A percentile compares a stretch with the other conserved stretches of the same genome.
phyloP scores from a whole-genome alignment of 2,113 vertebrate species.

The Nerophis ophidion region DNA sequence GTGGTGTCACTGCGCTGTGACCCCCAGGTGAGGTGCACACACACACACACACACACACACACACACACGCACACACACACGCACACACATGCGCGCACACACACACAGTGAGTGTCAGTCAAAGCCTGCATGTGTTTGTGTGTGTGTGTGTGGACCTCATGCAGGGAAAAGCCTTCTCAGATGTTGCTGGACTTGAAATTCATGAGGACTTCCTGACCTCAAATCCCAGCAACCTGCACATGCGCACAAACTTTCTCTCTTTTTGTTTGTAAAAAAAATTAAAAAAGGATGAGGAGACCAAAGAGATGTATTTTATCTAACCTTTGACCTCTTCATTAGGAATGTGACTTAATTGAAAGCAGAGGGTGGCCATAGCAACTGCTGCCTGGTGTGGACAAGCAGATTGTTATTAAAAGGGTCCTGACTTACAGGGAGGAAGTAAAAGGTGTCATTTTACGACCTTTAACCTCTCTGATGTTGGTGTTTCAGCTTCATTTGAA shows the following conservation, averaged over 20 bases:
- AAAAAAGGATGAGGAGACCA: background rate
- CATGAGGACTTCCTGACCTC: conserved; percentile 77
- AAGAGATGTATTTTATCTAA: too few relatives aligned
- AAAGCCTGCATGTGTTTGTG: background rate
- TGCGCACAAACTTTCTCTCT: background rate
- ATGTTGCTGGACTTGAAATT: conserved; percentile 84
- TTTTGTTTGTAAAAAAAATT: background rate
- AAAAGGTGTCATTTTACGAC: conserved; percentile 8
- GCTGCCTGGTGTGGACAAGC: background rate
- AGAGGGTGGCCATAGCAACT: background rate
- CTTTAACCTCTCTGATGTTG: conserved; percentile 5
- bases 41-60: too few relatives aligned
- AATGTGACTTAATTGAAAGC: background rate
- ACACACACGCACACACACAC: conserved; percentile 3
- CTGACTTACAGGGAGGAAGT: background rate
- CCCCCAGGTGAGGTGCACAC: conserved; percentile 70
- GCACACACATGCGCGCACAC: conserved; percentile 3
- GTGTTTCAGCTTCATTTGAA: background rate
- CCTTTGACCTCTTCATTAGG: too few relatives aligned
- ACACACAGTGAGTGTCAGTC: background rate
- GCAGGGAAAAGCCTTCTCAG: conserved; percentile 83
- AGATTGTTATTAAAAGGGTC: background rate
- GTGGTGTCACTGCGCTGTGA: conserved; percentile 81
- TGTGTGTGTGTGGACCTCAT: background rate
- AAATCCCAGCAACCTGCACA: conserved; percentile 65